Percentiles rank a stretch among this genome's conserved stretches.
Conservation (phyloP, 2,888 invertebrate genomes). For the Hybos culiciformis region DNA sequence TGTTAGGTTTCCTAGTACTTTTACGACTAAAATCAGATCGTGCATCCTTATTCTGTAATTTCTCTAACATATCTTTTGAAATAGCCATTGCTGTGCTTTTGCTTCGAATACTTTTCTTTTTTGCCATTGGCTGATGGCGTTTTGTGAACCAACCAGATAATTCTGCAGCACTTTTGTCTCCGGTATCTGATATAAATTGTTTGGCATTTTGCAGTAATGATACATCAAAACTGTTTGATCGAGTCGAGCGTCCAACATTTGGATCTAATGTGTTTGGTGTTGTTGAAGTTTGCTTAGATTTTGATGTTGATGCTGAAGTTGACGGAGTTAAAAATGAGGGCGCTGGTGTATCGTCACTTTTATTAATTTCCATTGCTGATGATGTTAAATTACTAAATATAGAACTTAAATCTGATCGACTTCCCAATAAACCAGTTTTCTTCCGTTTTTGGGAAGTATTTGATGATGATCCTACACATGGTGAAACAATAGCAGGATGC, state of each 20-base stretch:
- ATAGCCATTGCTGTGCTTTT: constrained; percentile 37
- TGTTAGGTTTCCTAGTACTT: constrained; percentile 24
- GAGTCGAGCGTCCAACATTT: constrained; percentile 42
- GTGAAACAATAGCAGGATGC: constrained; percentile 42
- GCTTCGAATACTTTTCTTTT: constrained; percentile 42
- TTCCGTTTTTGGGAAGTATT: constrained; percentile 22
- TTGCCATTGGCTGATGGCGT: constrained; percentile 62
- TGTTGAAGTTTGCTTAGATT: constrained; percentile 18
- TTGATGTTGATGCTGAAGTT: constrained; percentile 15
- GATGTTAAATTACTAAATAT: constrained; percentile 58
- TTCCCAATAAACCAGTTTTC: constrained; percentile 55
- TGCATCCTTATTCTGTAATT: constrained; percentile 39
- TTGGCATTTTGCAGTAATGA: constrained; percentile 48
- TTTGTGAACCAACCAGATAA: constrained; percentile 64
- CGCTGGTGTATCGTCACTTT: constrained; percentile 42
- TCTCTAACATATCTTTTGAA: constrained; percentile 47
- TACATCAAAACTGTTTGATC: constrained; percentile 75
- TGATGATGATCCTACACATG: constrained; percentile 21
- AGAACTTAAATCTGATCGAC: constrained; percentile 66
- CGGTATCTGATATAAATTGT: constrained; percentile 33
- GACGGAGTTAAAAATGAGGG: constrained; percentile 7
- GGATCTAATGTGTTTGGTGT: constrained; percentile 28
- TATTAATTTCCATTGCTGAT: constrained; percentile 65
- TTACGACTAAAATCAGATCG: constrained; percentile 33
- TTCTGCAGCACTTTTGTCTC: constrained; percentile 37